These are phyloP conservation scores for Oxycera nigricornis DNA, from an alignment of 2,888 invertebrate species.

Conservation along the genomic window DNA sequence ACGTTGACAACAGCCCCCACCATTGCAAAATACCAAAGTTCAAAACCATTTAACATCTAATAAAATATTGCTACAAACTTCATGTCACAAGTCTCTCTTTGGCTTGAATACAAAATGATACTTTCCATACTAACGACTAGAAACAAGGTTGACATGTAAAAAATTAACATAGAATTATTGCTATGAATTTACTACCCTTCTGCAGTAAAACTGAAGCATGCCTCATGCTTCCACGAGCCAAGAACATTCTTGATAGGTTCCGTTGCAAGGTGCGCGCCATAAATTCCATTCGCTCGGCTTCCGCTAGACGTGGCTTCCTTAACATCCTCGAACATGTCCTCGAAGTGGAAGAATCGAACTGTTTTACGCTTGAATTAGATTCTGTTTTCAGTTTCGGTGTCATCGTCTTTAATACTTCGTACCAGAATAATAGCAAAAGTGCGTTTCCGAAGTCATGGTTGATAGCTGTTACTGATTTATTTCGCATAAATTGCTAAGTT, in stretches of 20 bases:
- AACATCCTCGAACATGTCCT: neutral
- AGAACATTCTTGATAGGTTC: neutral
- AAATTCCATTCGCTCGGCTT: neutral
- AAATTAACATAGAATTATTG: neutral
- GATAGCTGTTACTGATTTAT: conserved; percentile 1
- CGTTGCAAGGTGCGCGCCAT: neutral
- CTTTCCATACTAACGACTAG: no score
- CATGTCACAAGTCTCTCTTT: neutral
- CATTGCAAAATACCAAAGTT: neutral
- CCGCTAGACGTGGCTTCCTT: neutral
- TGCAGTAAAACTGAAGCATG: neutral
- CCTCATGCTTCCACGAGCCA: neutral
- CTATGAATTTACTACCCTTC: neutral
- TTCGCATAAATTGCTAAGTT: neutral
- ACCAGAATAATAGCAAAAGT: neutral
- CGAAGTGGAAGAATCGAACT: neutral
- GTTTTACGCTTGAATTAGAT: neutral
- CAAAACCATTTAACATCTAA: neutral
- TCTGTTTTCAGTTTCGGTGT: neutral
- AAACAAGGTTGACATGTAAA: neutral
- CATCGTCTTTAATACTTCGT: neutral
- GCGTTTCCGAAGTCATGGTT: neutral
- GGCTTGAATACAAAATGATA: neutral
- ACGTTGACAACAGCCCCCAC: no score
- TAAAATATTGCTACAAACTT: neutral